Conservation (phyloP, 2,113 vertebrate species). For the Pelecanus crispus region DNA sequence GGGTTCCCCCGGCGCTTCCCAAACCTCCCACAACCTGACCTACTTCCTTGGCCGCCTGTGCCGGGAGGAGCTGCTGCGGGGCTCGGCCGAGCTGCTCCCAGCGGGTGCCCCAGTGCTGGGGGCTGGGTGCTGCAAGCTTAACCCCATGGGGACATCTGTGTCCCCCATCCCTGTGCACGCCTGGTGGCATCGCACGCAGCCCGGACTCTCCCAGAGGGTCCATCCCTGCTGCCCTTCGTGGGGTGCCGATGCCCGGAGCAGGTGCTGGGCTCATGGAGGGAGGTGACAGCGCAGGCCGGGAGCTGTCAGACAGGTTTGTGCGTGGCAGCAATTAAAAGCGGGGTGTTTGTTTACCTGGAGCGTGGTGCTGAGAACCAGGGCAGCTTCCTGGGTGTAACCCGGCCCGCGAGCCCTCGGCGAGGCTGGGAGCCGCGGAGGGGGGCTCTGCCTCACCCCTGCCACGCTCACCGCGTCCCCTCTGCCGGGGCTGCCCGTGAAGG, state of each 20-base stretch:
- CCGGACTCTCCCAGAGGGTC: background rate
- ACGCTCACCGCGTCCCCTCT: fast-evolving
- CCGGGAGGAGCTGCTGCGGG: conserved; percentile 11
- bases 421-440: background rate
- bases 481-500: fast-evolving
- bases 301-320: conserved; percentile 63
- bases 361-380: conserved; percentile 46
- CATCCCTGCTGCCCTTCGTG: background rate
- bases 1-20: conserved; percentile 11
- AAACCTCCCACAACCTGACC: conserved; percentile 44
- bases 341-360: conserved; percentile 57
- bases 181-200: background rate
- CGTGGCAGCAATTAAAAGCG: conserved; percentile 58
- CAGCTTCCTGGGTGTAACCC: conserved; percentile 53
- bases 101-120: background rate
- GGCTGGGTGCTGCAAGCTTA: background rate
- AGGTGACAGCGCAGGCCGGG: conserved; percentile 46
- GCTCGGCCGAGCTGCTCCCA: background rate
- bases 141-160: fast-evolving
- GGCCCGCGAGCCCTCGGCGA: background rate
- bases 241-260: background rate
- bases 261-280: conserved; percentile 1
- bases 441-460: background rate
- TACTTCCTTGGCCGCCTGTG: conserved; percentile 6
- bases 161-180: background rate